These are phyloP conservation scores for Microcebus griseorufus DNA, from an alignment of 2,113 vertebrate genomes.

Conservation along the genomic window DNA sequence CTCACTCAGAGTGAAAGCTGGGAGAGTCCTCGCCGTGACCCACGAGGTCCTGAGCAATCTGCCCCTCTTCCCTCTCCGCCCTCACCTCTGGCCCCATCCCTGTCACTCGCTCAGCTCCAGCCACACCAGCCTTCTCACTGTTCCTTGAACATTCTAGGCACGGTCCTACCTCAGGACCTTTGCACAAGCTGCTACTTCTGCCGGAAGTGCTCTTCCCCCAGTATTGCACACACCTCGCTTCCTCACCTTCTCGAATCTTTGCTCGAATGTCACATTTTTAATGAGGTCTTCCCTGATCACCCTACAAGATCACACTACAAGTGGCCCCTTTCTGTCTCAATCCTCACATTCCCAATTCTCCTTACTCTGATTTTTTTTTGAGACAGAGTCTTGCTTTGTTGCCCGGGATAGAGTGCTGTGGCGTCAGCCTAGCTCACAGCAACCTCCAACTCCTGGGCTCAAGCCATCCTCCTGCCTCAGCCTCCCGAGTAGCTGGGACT, in stretches of 20 bases:
- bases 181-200: neutral
- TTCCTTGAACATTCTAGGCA: neutral
- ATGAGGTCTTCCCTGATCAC: no score
- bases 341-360: conserved; percentile 72
- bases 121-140: neutral
- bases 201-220: neutral
- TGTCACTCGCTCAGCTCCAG: neutral
- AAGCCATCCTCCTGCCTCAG: no score
- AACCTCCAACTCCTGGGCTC: no score
- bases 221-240: neutral
- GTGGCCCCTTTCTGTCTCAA: conserved; percentile 17
- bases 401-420: no score
- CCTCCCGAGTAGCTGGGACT: no score
- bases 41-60: no score
- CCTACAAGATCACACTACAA: conserved; percentile 19
- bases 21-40: neutral
- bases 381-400: no score
- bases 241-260: neutral
- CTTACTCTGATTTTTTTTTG: neutral
- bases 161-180: neutral
- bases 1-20: neutral
- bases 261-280: neutral
- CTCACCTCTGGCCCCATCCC: conserved; percentile 78
- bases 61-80: conserved; percentile 69
- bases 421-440: no score